phyloP scores from a whole-genome alignment of 2,888 invertebrate genomes.

The Thalpophila matura region DNA sequence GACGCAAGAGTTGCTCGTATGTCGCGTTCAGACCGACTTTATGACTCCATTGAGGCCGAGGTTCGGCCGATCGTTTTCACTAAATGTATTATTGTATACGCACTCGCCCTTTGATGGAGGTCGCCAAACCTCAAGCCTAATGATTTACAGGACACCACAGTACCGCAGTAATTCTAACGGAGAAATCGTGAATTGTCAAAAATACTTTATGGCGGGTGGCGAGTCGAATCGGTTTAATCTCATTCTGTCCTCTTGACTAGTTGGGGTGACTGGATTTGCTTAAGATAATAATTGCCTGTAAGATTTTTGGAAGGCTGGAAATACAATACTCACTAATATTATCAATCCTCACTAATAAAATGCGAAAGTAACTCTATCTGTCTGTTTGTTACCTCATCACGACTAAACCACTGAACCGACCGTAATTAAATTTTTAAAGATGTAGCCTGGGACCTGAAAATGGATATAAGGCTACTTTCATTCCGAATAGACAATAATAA shows the following conservation, averaged over 20 bases:
- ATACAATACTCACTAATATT: too few relatives aligned
- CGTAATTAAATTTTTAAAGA: too few relatives aligned
- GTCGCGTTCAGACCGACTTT: slow-evolving; percentile 74
- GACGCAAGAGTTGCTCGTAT: slow-evolving; percentile 66
- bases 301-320: slow-evolving; percentile 46
- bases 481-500: too few relatives aligned
- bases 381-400: too few relatives aligned
- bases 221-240: slow-evolving; percentile 86
- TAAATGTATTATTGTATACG: slow-evolving; percentile 73
- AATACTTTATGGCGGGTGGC: slow-evolving; percentile 84
- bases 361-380: too few relatives aligned
- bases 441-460: too few relatives aligned
- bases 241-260: slow-evolving; percentile 74
- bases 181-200: slow-evolving; percentile 81
- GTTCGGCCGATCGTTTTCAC: slow-evolving; percentile 80
- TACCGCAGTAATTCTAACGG: slow-evolving; percentile 80
- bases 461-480: too few relatives aligned
- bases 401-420: too few relatives aligned
- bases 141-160: slow-evolving; percentile 81
- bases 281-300: not conserved
- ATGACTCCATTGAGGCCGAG: slow-evolving; percentile 85
- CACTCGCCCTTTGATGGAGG: slow-evolving; percentile 73
- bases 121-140: slow-evolving; percentile 83
- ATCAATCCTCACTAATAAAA: too few relatives aligned
- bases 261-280: slow-evolving; percentile 32